Base-by-base conservation (phyloP, 2,113 vertebrate genomes). In the Rhipidura dahli region DNA sequence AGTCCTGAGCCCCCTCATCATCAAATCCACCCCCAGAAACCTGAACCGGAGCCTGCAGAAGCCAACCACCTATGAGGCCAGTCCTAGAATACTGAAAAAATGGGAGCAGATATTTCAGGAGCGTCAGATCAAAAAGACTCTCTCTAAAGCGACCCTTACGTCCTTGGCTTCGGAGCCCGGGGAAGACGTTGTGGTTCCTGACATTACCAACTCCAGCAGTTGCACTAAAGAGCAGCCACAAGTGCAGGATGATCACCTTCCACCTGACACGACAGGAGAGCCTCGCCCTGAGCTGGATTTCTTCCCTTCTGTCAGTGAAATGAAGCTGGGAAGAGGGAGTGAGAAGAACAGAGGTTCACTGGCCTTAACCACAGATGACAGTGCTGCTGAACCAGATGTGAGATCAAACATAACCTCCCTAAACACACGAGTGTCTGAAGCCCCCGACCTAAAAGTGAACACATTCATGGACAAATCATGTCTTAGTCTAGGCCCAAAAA, bases 71-170 rank as follows among this genome's bases (percentile, higher is more conserved):
- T 99, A 99, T 0, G 99, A 99, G 96, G 98, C 99, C 54, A 99
- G 99, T 40, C 99, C 99, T 3, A 97, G 98, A 13, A 98, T 99
- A 69, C 97, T 99, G 91, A 99, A 99, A 93, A 99, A 99, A 81
- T 99, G 99, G 99, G 98, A 99, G 88, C 99, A 99, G 95, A 99
- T 99, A 22, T 98, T 99, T 70, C 98, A 99, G 94, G 99, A 99
- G 79, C 98, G 99, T 6, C 99, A 99, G 93, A 98, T 97, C 68
- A 98, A 99, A 91, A 99, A 98, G 94, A 98, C 98, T 35, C 97
- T 98, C 76, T 99, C 98, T 3, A 99, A 99, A 97, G 99, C 98
- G 0, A 99, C 99, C 28, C 97, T 99, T 40, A 99, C 99, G 0
- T 98, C 98, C 3, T 87, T 94, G 63, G 94, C 94, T 19, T 96